Conservation (phyloP, 2,888 invertebrate species). For the Ceriagrion tenellum region DNA sequence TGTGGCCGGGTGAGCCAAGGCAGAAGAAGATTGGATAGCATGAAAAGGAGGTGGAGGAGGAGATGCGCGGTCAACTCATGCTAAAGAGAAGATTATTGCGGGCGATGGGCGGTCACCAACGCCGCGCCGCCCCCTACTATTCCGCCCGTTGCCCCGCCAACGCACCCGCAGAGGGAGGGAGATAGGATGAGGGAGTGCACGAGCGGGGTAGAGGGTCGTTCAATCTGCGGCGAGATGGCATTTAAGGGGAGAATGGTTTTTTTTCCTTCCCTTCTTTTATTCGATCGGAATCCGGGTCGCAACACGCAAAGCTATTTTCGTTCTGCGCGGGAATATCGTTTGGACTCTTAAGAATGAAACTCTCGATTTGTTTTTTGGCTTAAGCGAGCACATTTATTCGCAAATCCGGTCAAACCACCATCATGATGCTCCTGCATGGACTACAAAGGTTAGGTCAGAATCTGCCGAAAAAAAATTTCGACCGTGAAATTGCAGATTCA, state of each 20-base stretch:
- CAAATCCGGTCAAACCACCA: too few species aligned
- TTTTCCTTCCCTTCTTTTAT: not conserved
- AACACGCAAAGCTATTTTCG: not conserved
- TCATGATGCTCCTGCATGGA: too few species aligned
- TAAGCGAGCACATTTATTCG: not conserved
- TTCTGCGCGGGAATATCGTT: not conserved
- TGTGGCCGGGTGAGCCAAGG: not conserved
- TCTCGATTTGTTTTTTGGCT: not conserved
- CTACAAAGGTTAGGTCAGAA: too few species aligned
- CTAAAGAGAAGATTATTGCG: not conserved
- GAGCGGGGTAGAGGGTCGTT: not conserved
- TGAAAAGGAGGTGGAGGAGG: not conserved
- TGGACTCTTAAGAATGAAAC: not conserved
- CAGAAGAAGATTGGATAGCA: not conserved
- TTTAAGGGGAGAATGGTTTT: not conserved
- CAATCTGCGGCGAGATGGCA: not conserved
- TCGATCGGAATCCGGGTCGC: not conserved
- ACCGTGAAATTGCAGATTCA: too few species aligned
- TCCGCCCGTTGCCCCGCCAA: not conserved
- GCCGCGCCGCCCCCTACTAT: not conserved
- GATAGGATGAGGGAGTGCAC: not conserved
- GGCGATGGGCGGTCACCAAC: too few species aligned
- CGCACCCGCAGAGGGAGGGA: not conserved
- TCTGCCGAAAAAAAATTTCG: too few species aligned
- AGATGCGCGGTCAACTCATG: not conserved